Evolutionary conservation across 2,888 invertebrate genomes (phyloP).

Genomic region (Epistrophella euchroma): DNA sequence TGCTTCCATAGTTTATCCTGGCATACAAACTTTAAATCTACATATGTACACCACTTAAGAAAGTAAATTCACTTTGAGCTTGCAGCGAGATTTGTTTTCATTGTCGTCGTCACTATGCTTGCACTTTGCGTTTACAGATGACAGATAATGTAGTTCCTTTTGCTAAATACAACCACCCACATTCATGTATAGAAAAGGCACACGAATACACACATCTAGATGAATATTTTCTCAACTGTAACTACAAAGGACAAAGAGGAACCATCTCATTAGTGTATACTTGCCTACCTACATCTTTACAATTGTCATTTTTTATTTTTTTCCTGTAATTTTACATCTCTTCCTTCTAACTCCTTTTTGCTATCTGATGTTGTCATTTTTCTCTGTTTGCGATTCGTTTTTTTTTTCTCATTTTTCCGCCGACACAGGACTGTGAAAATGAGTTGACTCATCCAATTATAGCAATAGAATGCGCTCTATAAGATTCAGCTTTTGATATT

Average conservation of each 20-base stretch:
- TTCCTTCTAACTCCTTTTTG: background rate
- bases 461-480: constrained; percentile 61
- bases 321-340: constrained; percentile 18
- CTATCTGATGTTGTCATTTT: background rate
- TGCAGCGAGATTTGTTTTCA: constrained; percentile 5
- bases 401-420: background rate
- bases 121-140: constrained; percentile 55
- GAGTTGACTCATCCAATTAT: constrained; percentile 72
- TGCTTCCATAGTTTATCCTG: background rate
- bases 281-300: constrained; percentile 7
- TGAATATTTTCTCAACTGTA: constrained; percentile 22
- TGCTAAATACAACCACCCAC: constrained; percentile 13
- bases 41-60: constrained; percentile 33
- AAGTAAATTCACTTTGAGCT: constrained; percentile 71
- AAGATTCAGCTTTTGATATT: constrained; percentile 38
- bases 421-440: constrained; percentile 57
- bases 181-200: background rate
- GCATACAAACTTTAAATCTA: background rate
- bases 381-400: constrained; percentile 9
- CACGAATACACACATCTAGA: background rate
- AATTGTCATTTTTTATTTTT: constrained; percentile 13
- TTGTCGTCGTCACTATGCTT: constrained; percentile 29
- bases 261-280: constrained; percentile 64
- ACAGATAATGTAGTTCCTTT: constrained; percentile 55
- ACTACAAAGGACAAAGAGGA: constrained; percentile 47